Evolutionary conservation across 2,888 invertebrate genomes (phyloP), one percentile per base, ranked within the genome.

Genomic region (Crepidodera aurea): DNA sequence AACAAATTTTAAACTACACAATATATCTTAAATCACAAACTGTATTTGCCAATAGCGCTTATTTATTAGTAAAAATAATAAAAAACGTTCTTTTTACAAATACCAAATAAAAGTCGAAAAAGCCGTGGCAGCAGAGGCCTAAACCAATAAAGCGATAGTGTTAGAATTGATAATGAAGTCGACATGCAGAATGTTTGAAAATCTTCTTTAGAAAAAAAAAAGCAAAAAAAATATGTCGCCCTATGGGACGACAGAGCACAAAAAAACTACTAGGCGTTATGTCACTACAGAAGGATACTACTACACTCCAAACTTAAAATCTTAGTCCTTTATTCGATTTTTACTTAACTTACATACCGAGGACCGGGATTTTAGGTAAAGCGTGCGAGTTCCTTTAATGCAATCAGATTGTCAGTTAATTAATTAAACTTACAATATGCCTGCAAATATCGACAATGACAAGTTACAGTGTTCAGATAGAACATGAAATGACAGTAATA

Each of bases 111-210:
- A 65, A 64, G 32, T 18, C 18, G 10, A 1, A 48, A 19, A 75
- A 77, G 76, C 75, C 69, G 72, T 75, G 72, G 73, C 73, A 73
- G 73, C 73, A 66, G 69, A 74, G 74, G 77, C 77, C 77, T 76
- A 77, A 78, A 73, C 75, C 59, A 59, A 75, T 67, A 72, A 77
- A 75, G 75, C 71, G 25, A 40, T 53, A 72, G 74, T 76, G 77
- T 77, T 78, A 75, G 77, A 75, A 73, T 75, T 72, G 75, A 75
- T 70, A 72, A 75, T 71, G 70, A 70, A 70, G 71, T 71, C 64
- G 60, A 75, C 80, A 81, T 81, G 81, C 81, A 81, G 81, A 81
- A 81, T 81, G 80, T 80, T 81, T 81, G 81, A 81, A 79, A 78
- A 79, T 78, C 78, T 77, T 71, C 57, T 58, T 48, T 27, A 48